phyloP scores from a whole-genome alignment of 1,140 invertebrate species.

The Magallana gigas region DNA sequence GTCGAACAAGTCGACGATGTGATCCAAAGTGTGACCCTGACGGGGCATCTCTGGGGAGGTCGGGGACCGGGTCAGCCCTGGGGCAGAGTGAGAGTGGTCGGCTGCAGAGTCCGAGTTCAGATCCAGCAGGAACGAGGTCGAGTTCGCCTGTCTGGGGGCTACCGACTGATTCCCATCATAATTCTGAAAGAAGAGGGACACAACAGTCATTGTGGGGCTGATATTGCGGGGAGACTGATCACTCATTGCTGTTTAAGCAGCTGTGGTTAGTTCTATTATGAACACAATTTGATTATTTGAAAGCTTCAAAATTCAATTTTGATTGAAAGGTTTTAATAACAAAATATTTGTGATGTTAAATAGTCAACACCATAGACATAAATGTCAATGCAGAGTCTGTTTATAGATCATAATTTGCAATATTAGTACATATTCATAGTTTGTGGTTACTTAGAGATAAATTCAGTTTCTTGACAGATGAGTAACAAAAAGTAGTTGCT shows the following conservation, averaged over 20 bases:
- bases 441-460: too few relatives aligned
- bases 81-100: neutral
- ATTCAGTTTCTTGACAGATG: too few relatives aligned
- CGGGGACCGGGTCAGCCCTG: neutral
- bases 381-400: neutral
- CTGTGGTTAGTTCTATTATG: neutral
- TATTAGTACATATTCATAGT: neutral
- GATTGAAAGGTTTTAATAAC: neutral
- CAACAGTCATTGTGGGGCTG: neutral
- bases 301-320: neutral
- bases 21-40: slow-evolving; percentile 25
- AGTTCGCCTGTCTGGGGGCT: neutral
- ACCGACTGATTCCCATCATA: slow-evolving; percentile 45
- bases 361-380: neutral
- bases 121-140: slow-evolving; percentile 32
- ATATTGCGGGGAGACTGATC: neutral
- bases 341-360: neutral
- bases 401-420: slow-evolving; percentile 12
- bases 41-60: slow-evolving; percentile 28
- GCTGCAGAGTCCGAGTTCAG: neutral
- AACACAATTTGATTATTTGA: neutral
- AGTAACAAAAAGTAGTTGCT: too few relatives aligned
- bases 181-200: slow-evolving; percentile 10
- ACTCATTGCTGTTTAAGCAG: neutral
- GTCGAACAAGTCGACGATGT: slow-evolving; percentile 54